phyloP scores from a whole-genome alignment of 1,140 invertebrate genomes.

The Musca domestica region DNA sequence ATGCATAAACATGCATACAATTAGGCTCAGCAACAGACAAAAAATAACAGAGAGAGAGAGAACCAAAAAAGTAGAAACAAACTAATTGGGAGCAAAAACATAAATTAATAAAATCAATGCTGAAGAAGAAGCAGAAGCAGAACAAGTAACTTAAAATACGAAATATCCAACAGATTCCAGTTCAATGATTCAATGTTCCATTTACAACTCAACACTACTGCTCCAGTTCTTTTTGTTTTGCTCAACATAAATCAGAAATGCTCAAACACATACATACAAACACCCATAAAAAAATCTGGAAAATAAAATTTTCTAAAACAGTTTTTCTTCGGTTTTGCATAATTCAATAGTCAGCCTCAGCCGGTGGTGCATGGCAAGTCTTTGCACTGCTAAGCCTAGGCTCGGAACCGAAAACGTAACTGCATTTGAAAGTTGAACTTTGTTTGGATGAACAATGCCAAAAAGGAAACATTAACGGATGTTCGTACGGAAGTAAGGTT shows the following conservation, averaged over 20 bases:
- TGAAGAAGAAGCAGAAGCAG: background rate
- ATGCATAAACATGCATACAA: background rate
- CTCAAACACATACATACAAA: too few species aligned
- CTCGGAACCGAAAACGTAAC: background rate
- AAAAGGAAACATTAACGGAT: slow-evolving; percentile 5
- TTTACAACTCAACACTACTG: too few species aligned
- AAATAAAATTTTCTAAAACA: too few species aligned
- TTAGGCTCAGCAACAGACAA: background rate
- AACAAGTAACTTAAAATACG: background rate
- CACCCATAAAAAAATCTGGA: too few species aligned
- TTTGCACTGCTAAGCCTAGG: background rate
- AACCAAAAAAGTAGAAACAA: background rate
- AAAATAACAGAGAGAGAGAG: background rate
- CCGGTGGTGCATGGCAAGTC: too few species aligned
- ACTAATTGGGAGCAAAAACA: background rate
- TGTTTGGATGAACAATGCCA: background rate
- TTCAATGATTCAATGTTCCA: too few species aligned
- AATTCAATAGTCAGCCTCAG: background rate
- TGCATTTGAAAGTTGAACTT: too few species aligned
- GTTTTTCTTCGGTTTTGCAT: slow-evolving; percentile 1
- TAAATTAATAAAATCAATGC: background rate
- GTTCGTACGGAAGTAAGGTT: slow-evolving; percentile 1
- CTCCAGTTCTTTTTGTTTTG: too few species aligned
- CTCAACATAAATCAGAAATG: too few species aligned
- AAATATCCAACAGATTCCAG: too few species aligned